Percentiles rank a stretch among this genome's conserved stretches.
Evolutionary conservation across 2,797 vertebrate genomes (phyloP).

Genomic region (Ara ararauna): DNA sequence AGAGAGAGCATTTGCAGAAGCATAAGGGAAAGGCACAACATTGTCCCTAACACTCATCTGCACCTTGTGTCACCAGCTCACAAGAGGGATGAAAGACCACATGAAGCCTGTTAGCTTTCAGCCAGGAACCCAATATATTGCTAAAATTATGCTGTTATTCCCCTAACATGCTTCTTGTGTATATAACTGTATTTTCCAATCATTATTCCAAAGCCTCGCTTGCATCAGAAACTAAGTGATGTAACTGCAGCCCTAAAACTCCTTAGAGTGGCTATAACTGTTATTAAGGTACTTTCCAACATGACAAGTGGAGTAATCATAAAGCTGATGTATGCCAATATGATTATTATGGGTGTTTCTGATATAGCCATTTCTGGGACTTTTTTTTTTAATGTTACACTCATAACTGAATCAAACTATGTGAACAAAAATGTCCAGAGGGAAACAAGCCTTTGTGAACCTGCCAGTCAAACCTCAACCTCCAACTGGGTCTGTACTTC

Average conservation of each 20-base stretch:
- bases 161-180: neutral
- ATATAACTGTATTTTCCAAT: neutral
- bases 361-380: neutral
- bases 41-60: neutral
- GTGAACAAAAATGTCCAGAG: neutral
- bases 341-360: neutral
- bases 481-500: neutral
- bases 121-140: neutral
- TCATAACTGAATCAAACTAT: neutral
- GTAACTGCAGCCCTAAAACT: neutral
- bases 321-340: neutral
- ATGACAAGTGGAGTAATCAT: constrained; percentile 6
- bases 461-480: neutral
- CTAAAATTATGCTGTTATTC: neutral
- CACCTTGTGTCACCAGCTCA: neutral
- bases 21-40: neutral
- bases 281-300: constrained; percentile 21
- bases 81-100: neutral
- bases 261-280: neutral
- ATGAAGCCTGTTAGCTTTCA: neutral
- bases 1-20: neutral
- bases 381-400: neutral
- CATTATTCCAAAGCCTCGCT: neutral
- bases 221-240: neutral
- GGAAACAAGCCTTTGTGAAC: neutral